Conservation (phyloP, 2,797 vertebrate species). For the Crocidura indochinensis region DNA sequence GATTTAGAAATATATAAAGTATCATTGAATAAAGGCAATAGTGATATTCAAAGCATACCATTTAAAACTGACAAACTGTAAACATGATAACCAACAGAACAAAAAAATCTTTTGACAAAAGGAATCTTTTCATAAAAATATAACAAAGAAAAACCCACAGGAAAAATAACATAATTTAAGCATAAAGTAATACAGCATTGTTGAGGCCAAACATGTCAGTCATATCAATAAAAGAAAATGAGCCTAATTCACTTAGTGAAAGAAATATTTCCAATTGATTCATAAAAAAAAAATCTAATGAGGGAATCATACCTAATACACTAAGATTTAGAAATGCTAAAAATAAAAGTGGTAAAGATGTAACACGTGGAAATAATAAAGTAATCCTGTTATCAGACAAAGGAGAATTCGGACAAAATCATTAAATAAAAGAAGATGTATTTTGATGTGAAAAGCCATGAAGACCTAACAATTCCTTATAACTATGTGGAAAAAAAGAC, state of each 20-base stretch:
- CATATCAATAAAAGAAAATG: no score
- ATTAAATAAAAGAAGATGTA: conserved; percentile 18
- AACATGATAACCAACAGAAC: conserved; percentile 35
- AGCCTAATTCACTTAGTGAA: no score
- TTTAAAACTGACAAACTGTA: not conserved
- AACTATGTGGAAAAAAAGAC: not conserved
- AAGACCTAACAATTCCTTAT: conserved; percentile 13
- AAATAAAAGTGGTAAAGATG: conserved; percentile 22
- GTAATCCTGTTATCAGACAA: conserved; percentile 12
- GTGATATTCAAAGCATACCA: no score
- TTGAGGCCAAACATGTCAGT: no score
- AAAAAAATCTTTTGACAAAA: not conserved
- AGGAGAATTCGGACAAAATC: conserved; percentile 34
- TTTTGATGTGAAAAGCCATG: conserved; percentile 43
- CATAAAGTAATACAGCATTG: no score
- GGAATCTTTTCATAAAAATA: not conserved
- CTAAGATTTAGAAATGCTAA: conserved; percentile 31
- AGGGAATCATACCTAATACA: not conserved
- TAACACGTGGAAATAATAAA: conserved; percentile 52
- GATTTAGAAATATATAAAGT: no score
- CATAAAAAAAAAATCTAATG: conserved; percentile 40
- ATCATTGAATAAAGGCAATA: no score
- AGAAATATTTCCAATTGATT: no score
- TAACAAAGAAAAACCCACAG: not conserved
- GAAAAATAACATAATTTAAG: no score